phyloP scores from a whole-genome alignment of 64 coral and sea anemone genomes.

The Actinia tenebrosa region DNA sequence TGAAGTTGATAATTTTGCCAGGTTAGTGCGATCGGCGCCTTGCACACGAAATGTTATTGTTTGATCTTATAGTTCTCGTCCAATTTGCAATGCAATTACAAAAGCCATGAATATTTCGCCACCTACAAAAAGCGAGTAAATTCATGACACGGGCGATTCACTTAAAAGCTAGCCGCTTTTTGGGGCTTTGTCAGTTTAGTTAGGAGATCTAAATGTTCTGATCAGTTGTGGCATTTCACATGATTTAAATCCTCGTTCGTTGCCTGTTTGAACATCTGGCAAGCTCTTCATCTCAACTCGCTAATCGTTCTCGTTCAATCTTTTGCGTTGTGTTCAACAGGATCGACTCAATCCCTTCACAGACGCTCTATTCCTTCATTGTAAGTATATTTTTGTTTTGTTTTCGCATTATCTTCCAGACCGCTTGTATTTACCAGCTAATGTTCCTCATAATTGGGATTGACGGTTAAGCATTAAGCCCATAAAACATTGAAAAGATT shows the following conservation, averaged over 20 bases:
- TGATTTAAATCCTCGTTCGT: not conserved
- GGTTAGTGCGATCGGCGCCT: constrained; percentile 53
- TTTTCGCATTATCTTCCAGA: constrained; percentile 88
- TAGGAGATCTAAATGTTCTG: constrained; percentile 10
- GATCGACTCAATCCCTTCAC: constrained; percentile 20
- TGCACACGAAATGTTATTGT: constrained; percentile 81
- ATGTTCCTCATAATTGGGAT: constrained; percentile 98
- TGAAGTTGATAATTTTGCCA: constrained; percentile 62
- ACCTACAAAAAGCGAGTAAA: constrained; percentile 74
- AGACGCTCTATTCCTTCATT: constrained; percentile 23
- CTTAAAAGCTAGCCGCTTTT: constrained; percentile 7
- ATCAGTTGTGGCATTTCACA: constrained; percentile 13
- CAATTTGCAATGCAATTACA: constrained; percentile 99
- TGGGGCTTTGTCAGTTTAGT: constrained; percentile 6
- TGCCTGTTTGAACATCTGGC: constrained; percentile 2
- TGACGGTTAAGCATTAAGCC: constrained; percentile 62
- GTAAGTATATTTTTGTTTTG: constrained; percentile 75
- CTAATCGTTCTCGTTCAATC: constrained; percentile 57
- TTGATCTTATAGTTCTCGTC: constrained; percentile 81
- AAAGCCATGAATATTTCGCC: constrained; percentile 93
- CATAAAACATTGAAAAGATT: constrained; percentile 1
- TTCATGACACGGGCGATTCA: constrained; percentile 26
- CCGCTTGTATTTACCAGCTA: constrained; percentile 80
- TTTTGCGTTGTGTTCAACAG: constrained; percentile 33
- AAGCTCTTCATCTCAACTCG: constrained; percentile 24